Conservation (phyloP, 53 echinoderm and acorn worm genomes). For the Henricia sp. region DNA sequence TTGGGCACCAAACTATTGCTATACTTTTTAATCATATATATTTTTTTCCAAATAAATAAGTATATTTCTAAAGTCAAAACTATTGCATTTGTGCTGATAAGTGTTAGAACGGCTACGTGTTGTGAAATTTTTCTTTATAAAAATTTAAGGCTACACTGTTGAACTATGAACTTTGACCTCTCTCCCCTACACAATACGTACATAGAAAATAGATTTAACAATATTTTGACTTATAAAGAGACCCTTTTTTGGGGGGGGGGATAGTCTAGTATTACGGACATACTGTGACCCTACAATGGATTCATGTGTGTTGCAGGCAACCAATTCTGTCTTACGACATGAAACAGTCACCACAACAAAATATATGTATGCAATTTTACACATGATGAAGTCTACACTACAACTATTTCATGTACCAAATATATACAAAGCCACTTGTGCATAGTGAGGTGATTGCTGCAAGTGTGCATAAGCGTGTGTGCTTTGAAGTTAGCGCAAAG, state of each 20-base stretch:
- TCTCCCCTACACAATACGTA: neutral
- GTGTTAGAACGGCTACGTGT: neutral
- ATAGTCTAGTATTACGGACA: neutral
- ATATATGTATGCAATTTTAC: neutral
- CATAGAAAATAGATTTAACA: neutral
- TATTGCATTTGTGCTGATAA: constrained; percentile 41
- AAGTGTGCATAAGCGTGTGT: neutral
- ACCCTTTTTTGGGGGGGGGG: neutral
- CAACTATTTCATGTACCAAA: constrained; percentile 36
- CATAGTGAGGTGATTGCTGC: constrained; percentile 22
- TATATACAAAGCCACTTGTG: constrained; percentile 32
- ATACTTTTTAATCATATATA: neutral
- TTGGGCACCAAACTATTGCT: constrained; percentile 23
- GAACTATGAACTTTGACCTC: neutral
- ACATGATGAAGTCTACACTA: neutral
- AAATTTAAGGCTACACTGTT: neutral
- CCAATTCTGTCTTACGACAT: constrained; percentile 14
- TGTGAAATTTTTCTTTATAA: neutral
- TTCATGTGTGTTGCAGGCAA: neutral
- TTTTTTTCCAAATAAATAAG: constrained; percentile 24
- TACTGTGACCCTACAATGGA: neutral
- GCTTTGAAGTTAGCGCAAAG: constrained; percentile 9
- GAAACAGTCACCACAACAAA: constrained; percentile 39
- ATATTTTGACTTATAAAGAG: neutral
- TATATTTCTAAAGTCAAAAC: constrained; percentile 52